Base-by-base conservation (phyloP, 2,888 invertebrate genomes). In the Epinotia bilunana region DNA sequence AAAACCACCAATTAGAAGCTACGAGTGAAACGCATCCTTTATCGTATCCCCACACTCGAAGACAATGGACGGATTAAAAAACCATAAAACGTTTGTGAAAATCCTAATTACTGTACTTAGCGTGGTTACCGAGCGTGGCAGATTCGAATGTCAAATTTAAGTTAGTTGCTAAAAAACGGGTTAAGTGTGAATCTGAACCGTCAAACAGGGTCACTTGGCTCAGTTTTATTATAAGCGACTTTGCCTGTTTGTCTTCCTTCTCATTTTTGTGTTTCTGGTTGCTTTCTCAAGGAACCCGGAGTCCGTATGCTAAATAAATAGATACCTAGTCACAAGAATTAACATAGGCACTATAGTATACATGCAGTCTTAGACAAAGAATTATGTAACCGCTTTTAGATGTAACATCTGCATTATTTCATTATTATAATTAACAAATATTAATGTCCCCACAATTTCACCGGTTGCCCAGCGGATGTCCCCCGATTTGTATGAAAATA, bases 21-120 rank as follows among this genome's bases (percentile, higher is more conserved):
- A 71, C 65, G 60, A 39, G 55, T 55, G 46, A 70, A 75, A 72
- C 72, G 70, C 67, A 67, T 75, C 75, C 75, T 75, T 75, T 75
- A 60, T 70, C 23, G 72, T 72, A 60, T 18, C 57, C 79, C 79
- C 80, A 55, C 62, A 75, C 73, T 78, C 76, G 63, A 76, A 78
- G 80, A 72, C 80, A 79, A 88, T 91, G 88, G 90, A 90, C 88
- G 84, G 81, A 84, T 89, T 90, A 87, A 87, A 88, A 87, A 84
- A 83, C 85, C 83, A 88, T 87, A 87, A 88, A 88, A 86, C 82
- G 84, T 82, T 87, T 84, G 83, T 81, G 80, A 83, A 84, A 77
- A 75, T 86, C 86, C 87, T 87, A 87, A 91, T 91, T 90, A 84
- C 83, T 74, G 78, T 67, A 80, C 80, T 83, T 82, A 67, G 20